Conservation (phyloP, 30 jellyfish, hydroid and myxozoan species). For the Aurelia aurita region DNA sequence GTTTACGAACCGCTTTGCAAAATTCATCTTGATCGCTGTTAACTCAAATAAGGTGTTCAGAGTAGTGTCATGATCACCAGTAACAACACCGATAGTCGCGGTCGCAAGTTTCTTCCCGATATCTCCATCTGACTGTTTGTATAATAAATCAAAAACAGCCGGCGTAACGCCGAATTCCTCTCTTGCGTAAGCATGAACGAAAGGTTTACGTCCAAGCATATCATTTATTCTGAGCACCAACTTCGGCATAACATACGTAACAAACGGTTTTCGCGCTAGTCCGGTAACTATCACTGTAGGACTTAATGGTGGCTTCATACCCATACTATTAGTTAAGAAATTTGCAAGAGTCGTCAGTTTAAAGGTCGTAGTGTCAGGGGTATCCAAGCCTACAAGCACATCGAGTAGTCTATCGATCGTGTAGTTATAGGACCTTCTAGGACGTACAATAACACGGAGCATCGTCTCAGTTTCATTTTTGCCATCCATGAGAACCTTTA, state of each 20-base stretch:
- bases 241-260: too few species aligned
- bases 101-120: neutral
- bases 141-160: neutral
- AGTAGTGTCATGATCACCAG: too few species aligned
- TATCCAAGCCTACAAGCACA: slow-evolving; percentile 6
- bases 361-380: neutral
- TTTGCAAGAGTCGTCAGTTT: neutral
- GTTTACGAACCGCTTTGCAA: slow-evolving; percentile 17
- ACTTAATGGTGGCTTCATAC: neutral
- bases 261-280: too few species aligned
- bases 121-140: slow-evolving; percentile 13
- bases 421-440: slow-evolving; percentile 7
- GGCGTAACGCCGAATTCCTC: neutral
- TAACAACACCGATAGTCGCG: too few species aligned
- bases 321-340: neutral
- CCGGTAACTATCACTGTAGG: too few species aligned
- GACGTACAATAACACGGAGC: neutral
- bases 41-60: too few species aligned
- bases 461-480: neutral
- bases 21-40: neutral
- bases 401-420: slow-evolving; percentile 8
- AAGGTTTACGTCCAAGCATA: too few species aligned
- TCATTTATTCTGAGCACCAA: too few species aligned
- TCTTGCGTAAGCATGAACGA: too few species aligned
- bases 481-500: neutral